Percentiles rank a stretch among this genome's conserved stretches.
Evolutionary conservation across 2,113 vertebrate genomes (phyloP).

Genomic region (Zosterops japonicus): DNA sequence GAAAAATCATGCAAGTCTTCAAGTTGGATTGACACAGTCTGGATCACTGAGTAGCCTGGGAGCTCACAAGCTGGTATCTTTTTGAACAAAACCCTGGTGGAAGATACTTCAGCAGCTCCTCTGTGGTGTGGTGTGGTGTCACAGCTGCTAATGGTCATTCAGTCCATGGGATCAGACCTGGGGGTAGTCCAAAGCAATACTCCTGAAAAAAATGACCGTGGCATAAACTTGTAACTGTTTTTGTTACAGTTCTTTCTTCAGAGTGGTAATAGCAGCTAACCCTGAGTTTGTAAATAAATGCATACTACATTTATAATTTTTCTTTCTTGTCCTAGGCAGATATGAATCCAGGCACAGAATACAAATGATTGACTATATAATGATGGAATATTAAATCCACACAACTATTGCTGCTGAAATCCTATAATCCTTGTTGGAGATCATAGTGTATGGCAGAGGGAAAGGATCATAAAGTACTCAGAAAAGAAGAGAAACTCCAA

Average conservation of each 20-base stretch:
- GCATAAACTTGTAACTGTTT: not conserved
- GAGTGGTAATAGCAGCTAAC: not conserved
- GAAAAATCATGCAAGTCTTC: not conserved
- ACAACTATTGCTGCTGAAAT: not conserved
- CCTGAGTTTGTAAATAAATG: not conserved
- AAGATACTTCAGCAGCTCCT: not conserved
- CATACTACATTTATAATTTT: not conserved
- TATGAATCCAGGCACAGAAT: not conserved
- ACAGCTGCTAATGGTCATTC: not conserved
- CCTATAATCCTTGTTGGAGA: not conserved
- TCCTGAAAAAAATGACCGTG: not conserved
- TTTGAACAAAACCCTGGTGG: not conserved
- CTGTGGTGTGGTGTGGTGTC: not conserved
- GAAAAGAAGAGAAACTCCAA: not conserved
- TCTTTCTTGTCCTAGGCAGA: not conserved
- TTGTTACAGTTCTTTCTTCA: not conserved
- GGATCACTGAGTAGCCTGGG: not conserved
- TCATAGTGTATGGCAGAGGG: fast-evolving
- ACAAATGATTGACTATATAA: not conserved
- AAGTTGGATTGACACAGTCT: not conserved
- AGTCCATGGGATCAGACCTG: fast-evolving
- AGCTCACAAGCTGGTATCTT: not conserved
- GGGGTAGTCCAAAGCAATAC: not conserved
- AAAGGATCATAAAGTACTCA: not conserved
- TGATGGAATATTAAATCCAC: fast-evolving